These are phyloP conservation scores for Muscicapa striata DNA, from an alignment of 2,797 vertebrate genomes.

Conservation along the genomic window DNA sequence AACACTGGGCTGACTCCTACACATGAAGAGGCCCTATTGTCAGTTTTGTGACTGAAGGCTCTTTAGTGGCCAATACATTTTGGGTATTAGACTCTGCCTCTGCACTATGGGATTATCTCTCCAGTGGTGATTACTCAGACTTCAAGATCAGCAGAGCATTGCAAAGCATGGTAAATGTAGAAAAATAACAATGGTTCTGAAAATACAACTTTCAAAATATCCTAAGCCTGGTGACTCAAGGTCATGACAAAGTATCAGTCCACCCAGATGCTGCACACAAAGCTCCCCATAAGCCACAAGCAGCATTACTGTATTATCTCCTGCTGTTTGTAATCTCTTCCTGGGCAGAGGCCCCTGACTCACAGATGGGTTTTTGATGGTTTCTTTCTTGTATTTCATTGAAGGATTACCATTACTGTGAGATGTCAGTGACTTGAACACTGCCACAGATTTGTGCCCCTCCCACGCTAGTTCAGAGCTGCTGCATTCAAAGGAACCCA, in stretches of 20 bases:
- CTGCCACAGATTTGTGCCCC: background rate
- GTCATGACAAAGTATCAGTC: background rate
- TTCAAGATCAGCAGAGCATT: background rate
- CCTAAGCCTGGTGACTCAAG: background rate
- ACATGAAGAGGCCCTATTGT: background rate
- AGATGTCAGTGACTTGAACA: background rate
- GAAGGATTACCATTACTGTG: background rate
- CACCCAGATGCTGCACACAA: background rate
- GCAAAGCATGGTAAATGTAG: background rate
- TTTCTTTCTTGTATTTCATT: slow-evolving; percentile 10
- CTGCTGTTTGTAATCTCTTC: slow-evolving; percentile 9
- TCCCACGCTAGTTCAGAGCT: background rate
- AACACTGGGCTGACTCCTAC: background rate
- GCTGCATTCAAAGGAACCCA: background rate
- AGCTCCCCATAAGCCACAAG: background rate
- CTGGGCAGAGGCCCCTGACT: background rate
- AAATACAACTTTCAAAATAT: background rate
- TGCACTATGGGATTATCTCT: background rate
- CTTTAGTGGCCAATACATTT: background rate
- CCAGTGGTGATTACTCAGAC: background rate
- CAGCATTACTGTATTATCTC: slow-evolving; percentile 21
- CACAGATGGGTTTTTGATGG: background rate
- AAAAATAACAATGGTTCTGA: background rate
- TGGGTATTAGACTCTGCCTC: background rate
- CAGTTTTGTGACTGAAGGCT: background rate